phyloP scores from a whole-genome alignment of 2,797 vertebrate species.

The Myiotriccus ornatus region DNA sequence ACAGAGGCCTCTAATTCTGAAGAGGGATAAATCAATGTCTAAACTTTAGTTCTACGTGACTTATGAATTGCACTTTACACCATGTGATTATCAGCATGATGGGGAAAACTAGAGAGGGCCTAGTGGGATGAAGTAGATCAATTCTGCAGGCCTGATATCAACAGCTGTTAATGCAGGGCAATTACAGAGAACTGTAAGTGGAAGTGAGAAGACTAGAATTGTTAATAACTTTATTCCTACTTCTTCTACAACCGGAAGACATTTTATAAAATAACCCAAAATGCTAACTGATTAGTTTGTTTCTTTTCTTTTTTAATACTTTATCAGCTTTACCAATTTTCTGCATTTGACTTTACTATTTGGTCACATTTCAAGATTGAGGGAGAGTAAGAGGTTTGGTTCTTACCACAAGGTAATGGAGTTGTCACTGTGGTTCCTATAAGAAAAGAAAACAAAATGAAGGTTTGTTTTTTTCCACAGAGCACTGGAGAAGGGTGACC shows the following conservation, averaged over 20 bases:
- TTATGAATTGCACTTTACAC: neutral
- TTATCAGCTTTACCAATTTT: neutral
- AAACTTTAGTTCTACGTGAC: neutral
- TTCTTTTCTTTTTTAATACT: neutral
- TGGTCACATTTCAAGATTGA: neutral
- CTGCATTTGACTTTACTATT: neutral
- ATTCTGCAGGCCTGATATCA: neutral
- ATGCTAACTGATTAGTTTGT: neutral
- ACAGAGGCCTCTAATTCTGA: neutral
- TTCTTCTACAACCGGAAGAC: neutral
- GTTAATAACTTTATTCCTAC: neutral
- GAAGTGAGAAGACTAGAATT: neutral
- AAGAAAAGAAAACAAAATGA: neutral
- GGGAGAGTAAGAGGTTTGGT: neutral
- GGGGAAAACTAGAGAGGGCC: neutral
- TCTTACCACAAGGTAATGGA: conserved; percentile 26
- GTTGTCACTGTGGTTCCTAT: neutral
- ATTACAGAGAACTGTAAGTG: neutral
- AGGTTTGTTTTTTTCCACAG: neutral
- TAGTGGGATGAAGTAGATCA: neutral
- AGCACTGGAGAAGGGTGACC: neutral
- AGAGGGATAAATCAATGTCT: neutral
- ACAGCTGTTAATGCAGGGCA: neutral
- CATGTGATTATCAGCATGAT: neutral
- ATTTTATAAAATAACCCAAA: neutral